Base-by-base conservation (phyloP, 2,888 invertebrate genomes). In the Troglohyphantes excavatus region DNA sequence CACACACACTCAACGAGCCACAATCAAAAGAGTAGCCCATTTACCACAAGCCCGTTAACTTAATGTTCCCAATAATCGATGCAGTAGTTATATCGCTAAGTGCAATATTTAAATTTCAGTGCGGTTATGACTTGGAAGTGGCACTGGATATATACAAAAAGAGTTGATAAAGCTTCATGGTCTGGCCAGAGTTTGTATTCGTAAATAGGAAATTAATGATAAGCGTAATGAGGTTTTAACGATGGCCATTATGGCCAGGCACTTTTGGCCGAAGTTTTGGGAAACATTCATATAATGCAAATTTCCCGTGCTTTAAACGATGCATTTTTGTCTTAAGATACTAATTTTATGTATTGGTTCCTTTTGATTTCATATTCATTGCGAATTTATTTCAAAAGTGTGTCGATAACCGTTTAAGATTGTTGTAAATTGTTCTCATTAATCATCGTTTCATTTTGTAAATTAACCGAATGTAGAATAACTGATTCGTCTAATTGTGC, bases 121-220 rank as follows among this genome's bases (percentile, higher is more conserved):
- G 27, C 29, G 59, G 21, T 75, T 75, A 75, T 33, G 75, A 53
- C 59, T 46, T 29, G 0, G 26, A 27, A 61, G 2, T 13, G 75
- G 75, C n/a, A 19, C 19, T 59, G 9, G 6, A 9, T 23, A 21
- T 59, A 11, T n/a, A 19, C 39, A 65, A 78, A 78, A 78, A 78
- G 63, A n/a, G 33, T 63, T 11, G 23, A 39, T 63, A 63, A 33
- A n/a, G 19, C 43, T 46, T 17, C 46, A 27, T 75, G 59, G 11
- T 59, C 29, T 11, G 39, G 76, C 63, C 63, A 78, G 53, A 53
- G n/a, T 23, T 76, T 78, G 39, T 39, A 78, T 63, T 78, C 33
- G 63, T 78, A 78, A 78, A 78, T 78, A 78, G 76, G 76, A 43
- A 78, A 78, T 78, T 78, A 78, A 78, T 78, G 76, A 33, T 43